Evolutionary conservation across 2,888 invertebrate species (phyloP).

Genomic region (Scaptomyza flava): DNA sequence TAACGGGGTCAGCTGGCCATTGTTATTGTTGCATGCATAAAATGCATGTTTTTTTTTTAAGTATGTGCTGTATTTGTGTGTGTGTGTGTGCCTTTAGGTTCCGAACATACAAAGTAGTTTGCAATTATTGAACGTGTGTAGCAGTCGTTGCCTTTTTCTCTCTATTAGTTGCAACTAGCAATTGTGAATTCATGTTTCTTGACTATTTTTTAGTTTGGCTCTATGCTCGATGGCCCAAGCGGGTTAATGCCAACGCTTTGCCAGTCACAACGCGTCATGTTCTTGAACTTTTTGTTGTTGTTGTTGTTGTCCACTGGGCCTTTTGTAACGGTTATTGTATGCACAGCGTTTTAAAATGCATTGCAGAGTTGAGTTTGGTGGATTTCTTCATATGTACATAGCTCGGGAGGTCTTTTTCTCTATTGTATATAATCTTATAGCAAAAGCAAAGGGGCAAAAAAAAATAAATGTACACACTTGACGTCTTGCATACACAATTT

Average conservation of each 20-base stretch:
- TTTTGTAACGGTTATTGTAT: constrained; percentile 59
- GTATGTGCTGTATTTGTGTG: constrained; percentile 5
- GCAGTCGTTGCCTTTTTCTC: not conserved
- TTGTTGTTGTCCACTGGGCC: constrained; percentile 28
- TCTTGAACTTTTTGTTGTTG: constrained; percentile 62
- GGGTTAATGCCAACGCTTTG: constrained; percentile 65
- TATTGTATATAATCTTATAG: constrained; percentile 51
- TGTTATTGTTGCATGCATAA: constrained; percentile 58
- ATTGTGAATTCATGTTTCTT: constrained; percentile 57
- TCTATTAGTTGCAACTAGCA: constrained; percentile 2
- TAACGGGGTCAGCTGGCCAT: constrained; percentile 75
- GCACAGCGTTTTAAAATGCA: constrained; percentile 45
- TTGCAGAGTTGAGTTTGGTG: constrained; percentile 34
- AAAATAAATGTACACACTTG: constrained; percentile 42
- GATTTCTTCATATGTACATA: constrained; percentile 60
- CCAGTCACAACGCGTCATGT: constrained; percentile 55
- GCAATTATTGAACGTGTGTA: constrained; percentile 53
- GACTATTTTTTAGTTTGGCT: constrained; percentile 14
- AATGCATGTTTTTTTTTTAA: constrained; percentile 56
- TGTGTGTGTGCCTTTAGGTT: constrained; percentile 33
- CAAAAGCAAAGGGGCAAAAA: constrained; percentile 25
- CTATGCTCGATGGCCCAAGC: constrained; percentile 66
- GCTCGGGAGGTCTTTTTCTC: constrained; percentile 48
- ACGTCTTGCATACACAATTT: constrained; percentile 70
- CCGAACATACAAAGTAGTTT: constrained; percentile 31